A percentile compares a stretch with the other conserved stretches of the same genome.
These are phyloP conservation scores for Stenchaetothrips biformis DNA, from an alignment of 2,888 invertebrate genomes.

Conservation along the genomic window DNA sequence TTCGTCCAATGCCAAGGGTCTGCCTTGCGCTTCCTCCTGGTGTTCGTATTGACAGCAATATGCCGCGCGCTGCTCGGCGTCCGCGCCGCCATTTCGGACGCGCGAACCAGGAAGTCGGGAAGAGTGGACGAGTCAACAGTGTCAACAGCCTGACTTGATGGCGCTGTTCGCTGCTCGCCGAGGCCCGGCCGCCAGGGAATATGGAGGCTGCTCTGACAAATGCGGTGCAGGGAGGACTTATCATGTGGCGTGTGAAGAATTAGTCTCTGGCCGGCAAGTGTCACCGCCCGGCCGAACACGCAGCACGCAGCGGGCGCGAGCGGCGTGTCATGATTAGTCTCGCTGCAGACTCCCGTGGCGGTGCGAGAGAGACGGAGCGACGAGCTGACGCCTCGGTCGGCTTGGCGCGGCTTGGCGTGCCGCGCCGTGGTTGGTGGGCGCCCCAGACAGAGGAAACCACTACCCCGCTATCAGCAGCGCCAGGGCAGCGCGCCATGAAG, in stretches of 20 bases:
- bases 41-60: not conserved
- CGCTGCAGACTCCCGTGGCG: not conserved
- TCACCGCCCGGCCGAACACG: not conserved
- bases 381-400: not conserved
- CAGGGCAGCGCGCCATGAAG: too few relatives aligned
- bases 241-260: not conserved
- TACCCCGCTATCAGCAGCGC: conserved; percentile 2
- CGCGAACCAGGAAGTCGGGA: not conserved
- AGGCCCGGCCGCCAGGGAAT: not conserved
- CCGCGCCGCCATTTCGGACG: not conserved
- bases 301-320: not conserved
- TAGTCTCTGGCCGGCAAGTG: not conserved
- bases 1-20: not conserved
- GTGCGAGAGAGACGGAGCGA: not conserved
- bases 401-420: too few relatives aligned
- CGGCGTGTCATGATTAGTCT: conserved; percentile 12
- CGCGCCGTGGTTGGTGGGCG: not conserved
- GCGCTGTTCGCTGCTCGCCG: not conserved
- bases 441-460: conserved; percentile 18
- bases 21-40: not conserved
- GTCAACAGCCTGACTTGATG: not conserved
- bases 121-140: not conserved
- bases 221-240: not conserved
- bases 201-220: not conserved
- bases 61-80: too few relatives aligned